Percentiles rank a stretch among this genome's conserved stretches.
phyloP scores from a whole-genome alignment of 2,113 vertebrate species.

The Epinephelus cyanopodus region DNA sequence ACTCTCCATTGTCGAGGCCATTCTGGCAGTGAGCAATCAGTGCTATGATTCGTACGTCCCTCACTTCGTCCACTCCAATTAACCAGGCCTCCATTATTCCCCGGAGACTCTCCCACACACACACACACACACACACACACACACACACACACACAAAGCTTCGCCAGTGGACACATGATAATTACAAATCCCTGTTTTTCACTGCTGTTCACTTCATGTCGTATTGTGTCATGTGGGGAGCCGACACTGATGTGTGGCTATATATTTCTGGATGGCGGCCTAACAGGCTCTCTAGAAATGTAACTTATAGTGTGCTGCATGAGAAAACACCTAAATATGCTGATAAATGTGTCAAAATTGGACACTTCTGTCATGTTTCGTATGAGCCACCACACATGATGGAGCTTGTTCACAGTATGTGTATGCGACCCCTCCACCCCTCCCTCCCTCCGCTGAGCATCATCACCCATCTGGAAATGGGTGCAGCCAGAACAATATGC shows the following conservation, averaged over 20 bases:
- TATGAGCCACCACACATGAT: constrained; percentile 16
- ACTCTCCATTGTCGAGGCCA: constrained; percentile 31
- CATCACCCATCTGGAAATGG: constrained; percentile 41
- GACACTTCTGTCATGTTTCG: not conserved
- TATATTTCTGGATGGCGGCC: not conserved
- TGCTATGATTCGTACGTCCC: constrained; percentile 59
- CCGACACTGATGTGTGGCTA: not conserved
- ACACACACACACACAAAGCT: not conserved
- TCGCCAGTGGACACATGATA: constrained; percentile 41
- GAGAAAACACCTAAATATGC: constrained; percentile 10
- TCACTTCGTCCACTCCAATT: constrained; percentile 75
- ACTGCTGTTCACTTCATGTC: constrained; percentile 13
- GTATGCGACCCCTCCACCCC: not conserved
- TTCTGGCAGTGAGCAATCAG: constrained; percentile 57
- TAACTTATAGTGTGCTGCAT: not conserved
- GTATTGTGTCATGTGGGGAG: not conserved
- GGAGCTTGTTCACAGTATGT: constrained; percentile 32
- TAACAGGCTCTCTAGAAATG: not conserved
- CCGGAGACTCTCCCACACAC: not conserved
- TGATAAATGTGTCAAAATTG: constrained; percentile 3
- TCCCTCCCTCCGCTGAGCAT: constrained; percentile 15
- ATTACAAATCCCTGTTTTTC: constrained; percentile 49
- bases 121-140: constrained; percentile 18
- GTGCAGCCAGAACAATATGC: constrained; percentile 21
- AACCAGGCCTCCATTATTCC: constrained; percentile 65